A percentile compares a stretch with the other conserved stretches of the same genome.
Conservation (phyloP, 2,113 vertebrate genomes). For the Mirza zaza region DNA sequence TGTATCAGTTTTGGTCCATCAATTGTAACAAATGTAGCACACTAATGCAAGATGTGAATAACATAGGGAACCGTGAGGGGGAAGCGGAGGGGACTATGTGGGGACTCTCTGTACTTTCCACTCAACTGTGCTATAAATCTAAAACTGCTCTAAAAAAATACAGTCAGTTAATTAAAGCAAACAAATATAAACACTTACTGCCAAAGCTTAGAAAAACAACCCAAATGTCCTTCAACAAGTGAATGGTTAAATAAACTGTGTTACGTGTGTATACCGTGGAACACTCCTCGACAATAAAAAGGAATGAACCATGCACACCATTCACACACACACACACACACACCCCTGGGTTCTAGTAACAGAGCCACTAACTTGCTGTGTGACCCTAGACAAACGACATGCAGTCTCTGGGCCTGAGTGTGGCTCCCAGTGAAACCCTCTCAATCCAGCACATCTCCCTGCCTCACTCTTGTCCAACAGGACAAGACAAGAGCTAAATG, state of each 20-base stretch:
- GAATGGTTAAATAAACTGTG: not conserved
- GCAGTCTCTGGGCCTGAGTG: not conserved
- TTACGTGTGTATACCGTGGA: not conserved
- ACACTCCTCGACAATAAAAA: not conserved
- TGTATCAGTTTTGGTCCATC: not conserved
- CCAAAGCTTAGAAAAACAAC: not conserved
- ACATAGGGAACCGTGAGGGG: not conserved
- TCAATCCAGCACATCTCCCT: not conserved
- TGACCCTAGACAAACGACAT: not conserved
- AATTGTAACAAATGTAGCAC: not conserved
- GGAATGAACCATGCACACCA: not conserved
- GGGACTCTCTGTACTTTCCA: not conserved
- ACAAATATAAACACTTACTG: not conserved
- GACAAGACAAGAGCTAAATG: not conserved
- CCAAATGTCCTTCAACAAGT: not conserved
- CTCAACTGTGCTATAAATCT: not conserved
- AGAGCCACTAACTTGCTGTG: not conserved
- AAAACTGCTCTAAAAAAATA: conserved; percentile 1
- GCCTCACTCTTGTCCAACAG: not conserved
- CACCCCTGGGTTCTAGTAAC: not conserved
- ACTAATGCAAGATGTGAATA: not conserved
- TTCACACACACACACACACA: not conserved
- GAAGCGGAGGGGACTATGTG: fast-evolving
- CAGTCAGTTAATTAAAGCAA: conserved; percentile 16
- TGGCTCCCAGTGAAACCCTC: not conserved